A percentile compares a stretch with the other conserved stretches of the same genome.
Conservation (phyloP, 92 coral and sea anemone genomes). For the Anthopleura xanthogrammica region DNA sequence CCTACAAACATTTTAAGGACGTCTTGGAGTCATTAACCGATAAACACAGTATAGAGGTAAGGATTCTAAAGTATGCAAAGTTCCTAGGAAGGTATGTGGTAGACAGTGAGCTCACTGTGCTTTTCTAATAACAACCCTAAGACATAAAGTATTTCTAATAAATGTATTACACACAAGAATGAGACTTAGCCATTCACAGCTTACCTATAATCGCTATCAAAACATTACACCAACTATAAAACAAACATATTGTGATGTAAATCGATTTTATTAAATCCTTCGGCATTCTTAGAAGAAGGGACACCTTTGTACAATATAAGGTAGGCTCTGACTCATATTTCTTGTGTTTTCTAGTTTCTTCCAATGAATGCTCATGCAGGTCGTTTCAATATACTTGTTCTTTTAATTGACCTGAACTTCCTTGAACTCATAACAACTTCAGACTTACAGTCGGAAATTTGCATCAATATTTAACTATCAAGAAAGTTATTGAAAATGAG, state of each 20-base stretch:
- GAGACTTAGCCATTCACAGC: background rate
- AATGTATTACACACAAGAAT: background rate
- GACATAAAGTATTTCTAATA: background rate
- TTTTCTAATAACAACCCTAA: background rate
- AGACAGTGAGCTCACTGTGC: background rate
- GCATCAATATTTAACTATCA: background rate
- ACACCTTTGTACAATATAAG: background rate
- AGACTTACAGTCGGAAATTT: background rate
- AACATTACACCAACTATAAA: background rate
- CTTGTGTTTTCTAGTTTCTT: background rate
- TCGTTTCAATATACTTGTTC: background rate
- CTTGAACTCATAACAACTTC: background rate
- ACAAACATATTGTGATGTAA: background rate
- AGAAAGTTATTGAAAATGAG: background rate
- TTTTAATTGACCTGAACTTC: background rate
- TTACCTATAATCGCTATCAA: slow-evolving; percentile 11
- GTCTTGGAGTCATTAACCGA: slow-evolving; percentile 57
- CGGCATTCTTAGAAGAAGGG: background rate
- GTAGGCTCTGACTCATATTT: background rate
- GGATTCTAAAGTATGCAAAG: background rate
- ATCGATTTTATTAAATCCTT: background rate
- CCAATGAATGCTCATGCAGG: background rate
- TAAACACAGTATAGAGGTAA: slow-evolving; percentile 52
- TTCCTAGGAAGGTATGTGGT: background rate
- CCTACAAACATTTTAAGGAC: slow-evolving; percentile 50